phyloP scores from a whole-genome alignment of 2,113 vertebrate genomes.

The Carlito syrichta region DNA sequence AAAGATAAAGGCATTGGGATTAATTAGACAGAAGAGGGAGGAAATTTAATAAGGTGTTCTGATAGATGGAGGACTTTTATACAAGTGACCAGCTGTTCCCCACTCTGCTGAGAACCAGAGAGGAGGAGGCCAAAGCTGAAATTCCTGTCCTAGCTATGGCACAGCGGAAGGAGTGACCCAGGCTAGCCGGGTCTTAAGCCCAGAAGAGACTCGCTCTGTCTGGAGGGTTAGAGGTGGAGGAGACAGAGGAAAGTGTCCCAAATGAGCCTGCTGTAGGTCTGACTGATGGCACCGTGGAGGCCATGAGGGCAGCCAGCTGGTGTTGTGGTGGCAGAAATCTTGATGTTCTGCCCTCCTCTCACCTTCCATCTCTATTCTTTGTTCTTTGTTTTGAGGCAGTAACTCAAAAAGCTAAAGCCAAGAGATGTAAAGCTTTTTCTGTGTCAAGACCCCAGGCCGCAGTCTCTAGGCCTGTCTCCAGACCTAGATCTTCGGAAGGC shows the following conservation, averaged over 20 bases:
- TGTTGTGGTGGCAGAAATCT: background rate
- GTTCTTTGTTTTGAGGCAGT: background rate
- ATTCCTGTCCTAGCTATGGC: background rate
- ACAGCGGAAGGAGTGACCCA: background rate
- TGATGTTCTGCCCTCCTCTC: background rate
- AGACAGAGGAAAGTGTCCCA: background rate
- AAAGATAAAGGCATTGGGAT: conserved; percentile 43
- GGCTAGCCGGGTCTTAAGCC: background rate
- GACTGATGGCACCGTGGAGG: background rate
- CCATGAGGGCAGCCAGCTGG: fast-evolving
- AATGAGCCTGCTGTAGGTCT: background rate
- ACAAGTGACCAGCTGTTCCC: background rate
- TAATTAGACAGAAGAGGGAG: conserved; percentile 23
- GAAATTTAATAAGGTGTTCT: background rate
- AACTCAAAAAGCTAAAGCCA: background rate
- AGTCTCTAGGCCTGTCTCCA: background rate
- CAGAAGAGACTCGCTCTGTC: background rate
- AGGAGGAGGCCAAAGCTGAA: background rate
- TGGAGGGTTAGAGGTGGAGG: background rate
- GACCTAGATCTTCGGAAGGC: background rate
- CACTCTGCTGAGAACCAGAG: background rate
- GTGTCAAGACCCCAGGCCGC: background rate
- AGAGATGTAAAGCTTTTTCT: background rate
- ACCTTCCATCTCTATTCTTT: background rate
- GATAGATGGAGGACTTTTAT: background rate